A percentile compares a stretch with the other conserved stretches of the same genome.
These are phyloP conservation scores for Eospalax fontanierii DNA, from an alignment of 2,797 vertebrate genomes.

Conservation along the genomic window DNA sequence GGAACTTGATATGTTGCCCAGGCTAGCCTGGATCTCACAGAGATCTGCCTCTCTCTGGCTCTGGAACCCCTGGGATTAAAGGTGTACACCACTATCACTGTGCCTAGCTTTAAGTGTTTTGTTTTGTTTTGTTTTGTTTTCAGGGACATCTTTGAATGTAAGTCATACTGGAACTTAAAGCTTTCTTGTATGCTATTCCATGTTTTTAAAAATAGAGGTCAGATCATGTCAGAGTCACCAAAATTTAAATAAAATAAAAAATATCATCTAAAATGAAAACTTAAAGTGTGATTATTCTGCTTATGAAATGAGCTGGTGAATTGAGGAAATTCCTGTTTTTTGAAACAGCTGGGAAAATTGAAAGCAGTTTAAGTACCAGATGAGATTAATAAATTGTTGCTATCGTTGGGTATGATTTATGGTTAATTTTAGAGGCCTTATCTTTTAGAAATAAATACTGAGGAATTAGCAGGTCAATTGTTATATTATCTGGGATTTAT, in stretches of 20 bases:
- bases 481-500: no score
- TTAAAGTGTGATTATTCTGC: slow-evolving; percentile 15
- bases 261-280: no score
- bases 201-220: no score
- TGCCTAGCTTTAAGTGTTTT: no score
- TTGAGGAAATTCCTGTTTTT: background rate
- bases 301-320: background rate
- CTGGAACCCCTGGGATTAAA: no score
- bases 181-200: no score
- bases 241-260: background rate
- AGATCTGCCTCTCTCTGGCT: no score
- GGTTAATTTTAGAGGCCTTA: background rate
- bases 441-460: background rate
- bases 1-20: no score
- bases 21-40: no score
- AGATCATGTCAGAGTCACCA: background rate
- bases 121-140: no score
- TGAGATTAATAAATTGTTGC: slow-evolving; percentile 35
- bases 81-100: no score
- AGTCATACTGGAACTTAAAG: slow-evolving; percentile 58
- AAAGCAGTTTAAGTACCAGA: slow-evolving; percentile 1
- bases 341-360: slow-evolving; percentile 42
- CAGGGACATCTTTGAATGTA: background rate
- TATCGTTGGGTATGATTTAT: background rate
- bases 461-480: background rate